These are phyloP conservation scores for Sparus aurata DNA, from an alignment of 2,797 vertebrate genomes.

Conservation along the genomic window DNA sequence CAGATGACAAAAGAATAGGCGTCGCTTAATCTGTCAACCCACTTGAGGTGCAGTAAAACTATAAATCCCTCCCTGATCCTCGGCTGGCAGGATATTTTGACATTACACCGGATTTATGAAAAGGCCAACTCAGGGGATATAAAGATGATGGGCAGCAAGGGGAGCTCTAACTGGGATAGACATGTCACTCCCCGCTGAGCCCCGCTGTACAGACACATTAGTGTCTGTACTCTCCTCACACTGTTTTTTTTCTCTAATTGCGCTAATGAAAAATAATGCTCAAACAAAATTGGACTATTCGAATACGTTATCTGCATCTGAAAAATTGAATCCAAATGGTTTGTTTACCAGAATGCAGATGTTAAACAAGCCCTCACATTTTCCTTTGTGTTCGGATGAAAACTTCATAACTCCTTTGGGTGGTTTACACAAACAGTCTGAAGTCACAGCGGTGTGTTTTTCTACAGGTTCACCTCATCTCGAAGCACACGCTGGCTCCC, in stretches of 20 bases:
- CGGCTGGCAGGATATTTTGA: constrained; percentile 68
- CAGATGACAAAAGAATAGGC: constrained; percentile 57
- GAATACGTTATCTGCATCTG: constrained; percentile 6
- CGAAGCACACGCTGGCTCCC: neutral
- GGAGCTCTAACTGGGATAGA: constrained; percentile 51
- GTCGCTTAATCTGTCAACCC: constrained; percentile 69
- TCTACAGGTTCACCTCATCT: constrained; percentile 14
- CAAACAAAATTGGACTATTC: neutral
- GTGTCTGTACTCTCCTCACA: neutral
- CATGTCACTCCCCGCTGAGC: constrained; percentile 48
- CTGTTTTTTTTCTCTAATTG: constrained; percentile 1
- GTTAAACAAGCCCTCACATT: neutral
- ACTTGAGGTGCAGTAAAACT: constrained; percentile 56
- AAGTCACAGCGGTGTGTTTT: neutral
- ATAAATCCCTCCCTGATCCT: constrained; percentile 68
- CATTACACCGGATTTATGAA: constrained; percentile 75
- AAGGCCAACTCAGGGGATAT: constrained; percentile 69
- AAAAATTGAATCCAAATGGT: neutral
- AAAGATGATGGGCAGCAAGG: constrained; percentile 67
- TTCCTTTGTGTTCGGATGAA: neutral
- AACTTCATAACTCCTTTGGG: neutral
- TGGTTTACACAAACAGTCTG: neutral
- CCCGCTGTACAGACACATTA: constrained; percentile 19
- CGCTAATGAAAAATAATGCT: neutral
- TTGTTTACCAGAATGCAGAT: neutral